A percentile compares a stretch with the other conserved stretches of the same genome.
Conservation (phyloP, 2,888 invertebrate species). For the Lithosia quadra region DNA sequence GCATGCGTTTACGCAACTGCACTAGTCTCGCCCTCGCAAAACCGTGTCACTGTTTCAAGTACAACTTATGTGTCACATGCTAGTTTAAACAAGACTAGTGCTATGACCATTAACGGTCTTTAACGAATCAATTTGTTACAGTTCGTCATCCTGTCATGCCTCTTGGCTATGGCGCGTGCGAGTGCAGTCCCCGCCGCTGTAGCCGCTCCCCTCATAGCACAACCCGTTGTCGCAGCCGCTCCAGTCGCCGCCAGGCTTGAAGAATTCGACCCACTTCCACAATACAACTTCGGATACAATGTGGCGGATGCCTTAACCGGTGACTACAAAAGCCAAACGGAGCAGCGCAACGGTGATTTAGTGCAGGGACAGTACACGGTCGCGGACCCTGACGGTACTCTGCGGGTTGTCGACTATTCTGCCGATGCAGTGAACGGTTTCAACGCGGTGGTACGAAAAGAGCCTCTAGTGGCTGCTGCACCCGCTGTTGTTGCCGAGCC, state of each 20-base stretch:
- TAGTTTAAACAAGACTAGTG: conserved; percentile 40
- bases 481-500: conserved; percentile 75
- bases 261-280: conserved; percentile 86
- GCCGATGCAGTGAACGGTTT: conserved; percentile 80
- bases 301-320: conserved; percentile 81
- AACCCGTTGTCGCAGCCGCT: conserved; percentile 66
- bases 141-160: conserved; percentile 79
- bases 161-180: conserved; percentile 71
- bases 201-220: conserved; percentile 58
- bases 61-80: conserved; percentile 62
- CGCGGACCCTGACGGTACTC: conserved; percentile 78
- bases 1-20: conserved; percentile 73
- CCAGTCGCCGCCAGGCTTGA: conserved; percentile 73
- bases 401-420: conserved; percentile 76
- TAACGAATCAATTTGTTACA: conserved; percentile 55
- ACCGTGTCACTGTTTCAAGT: conserved; percentile 85
- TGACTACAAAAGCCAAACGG: conserved; percentile 81
- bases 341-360: conserved; percentile 85
- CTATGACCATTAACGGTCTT: conserved; percentile 42
- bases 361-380: conserved; percentile 82
- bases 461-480: conserved; percentile 71
- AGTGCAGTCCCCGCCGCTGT: conserved; percentile 68
- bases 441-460: conserved; percentile 79
- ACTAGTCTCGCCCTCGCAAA: conserved; percentile 75
- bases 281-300: conserved; percentile 84